Evolutionary conservation across 2,888 invertebrate genomes (phyloP), one percentile per base, ranked within the genome.

Genomic region (Antitype chi): DNA sequence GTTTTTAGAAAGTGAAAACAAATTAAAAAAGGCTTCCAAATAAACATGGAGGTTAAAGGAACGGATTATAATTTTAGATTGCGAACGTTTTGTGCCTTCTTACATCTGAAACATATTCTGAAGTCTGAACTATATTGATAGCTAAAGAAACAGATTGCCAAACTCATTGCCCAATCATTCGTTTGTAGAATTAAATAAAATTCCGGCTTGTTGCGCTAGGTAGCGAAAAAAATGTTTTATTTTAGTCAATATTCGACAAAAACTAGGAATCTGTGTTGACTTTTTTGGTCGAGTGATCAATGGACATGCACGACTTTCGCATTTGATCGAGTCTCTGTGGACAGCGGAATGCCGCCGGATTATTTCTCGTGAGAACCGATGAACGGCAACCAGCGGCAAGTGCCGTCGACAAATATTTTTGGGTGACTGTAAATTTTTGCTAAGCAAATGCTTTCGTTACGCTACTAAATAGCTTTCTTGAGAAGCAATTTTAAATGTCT

Each of bases 221-320:
- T 28, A 52, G 69, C 66, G 38, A 69, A 76, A 52, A 86, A 77
- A 89, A 84, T 85, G 82, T 87, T 91, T 88, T 87, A 87, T 88
- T 88, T 88, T 70, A 88, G 87, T 90, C 89, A 92, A 89, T 89
- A 90, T 89, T 87, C 83, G 84, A 91, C 88, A 95, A 95, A 95
- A 95, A 94, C 86, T 89, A 86, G 89, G 86, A 91, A 91, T 91
- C 92, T 89, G 88, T 95, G 91, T 93, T 92, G 93, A 90, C 90
- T 94, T 96, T 95, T 96, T 95, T 93, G 93, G 94, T 94, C 89
- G 92, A 93, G 88, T 92, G 94, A 89, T 91, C 93, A 89, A 90
- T 91, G 93, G 96, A 94, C 91, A 96, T 96, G 96, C 96, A 96
- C 96, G 96, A 96, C 94, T 96, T 94, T 95, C 89, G 94, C 93